These are phyloP conservation scores for Romanogobio albipinnatus DNA, from an alignment of 2,113 vertebrate genomes.

Conservation along the genomic window DNA sequence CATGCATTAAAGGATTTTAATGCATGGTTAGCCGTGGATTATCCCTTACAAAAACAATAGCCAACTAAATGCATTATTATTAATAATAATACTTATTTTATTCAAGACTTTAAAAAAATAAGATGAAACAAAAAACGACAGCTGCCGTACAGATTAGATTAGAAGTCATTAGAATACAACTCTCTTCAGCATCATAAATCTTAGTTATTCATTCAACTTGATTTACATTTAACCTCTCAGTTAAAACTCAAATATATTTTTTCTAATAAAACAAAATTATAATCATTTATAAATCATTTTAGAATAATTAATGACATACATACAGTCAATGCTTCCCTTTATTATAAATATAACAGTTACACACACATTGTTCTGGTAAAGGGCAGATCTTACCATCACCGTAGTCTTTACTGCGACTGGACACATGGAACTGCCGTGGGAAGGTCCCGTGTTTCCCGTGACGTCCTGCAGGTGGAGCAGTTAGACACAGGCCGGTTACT, in stretches of 20 bases:
- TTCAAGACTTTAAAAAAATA: background rate
- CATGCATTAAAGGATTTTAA: too few species aligned
- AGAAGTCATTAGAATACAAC: background rate
- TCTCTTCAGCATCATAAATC: background rate
- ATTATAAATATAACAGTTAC: constrained; percentile 39
- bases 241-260: background rate
- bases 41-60: background rate
- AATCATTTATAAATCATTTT: background rate
- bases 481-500: constrained; percentile 35
- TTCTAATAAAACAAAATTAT: too few species aligned
- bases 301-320: background rate
- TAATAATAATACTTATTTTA: background rate
- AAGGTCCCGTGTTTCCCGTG: constrained; percentile 91
- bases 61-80: background rate
- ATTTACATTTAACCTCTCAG: background rate
- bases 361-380: constrained; percentile 50
- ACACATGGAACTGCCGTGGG: constrained; percentile 86
- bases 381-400: constrained; percentile 80
- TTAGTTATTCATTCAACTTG: background rate
- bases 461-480: constrained; percentile 72
- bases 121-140: background rate
- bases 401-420: constrained; percentile 88
- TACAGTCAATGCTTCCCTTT: constrained; percentile 30
- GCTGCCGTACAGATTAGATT: too few species aligned
- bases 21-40: too few species aligned